Evolutionary conservation across 2,888 invertebrate genomes (phyloP).

Genomic region (Heliconius cydno): DNA sequence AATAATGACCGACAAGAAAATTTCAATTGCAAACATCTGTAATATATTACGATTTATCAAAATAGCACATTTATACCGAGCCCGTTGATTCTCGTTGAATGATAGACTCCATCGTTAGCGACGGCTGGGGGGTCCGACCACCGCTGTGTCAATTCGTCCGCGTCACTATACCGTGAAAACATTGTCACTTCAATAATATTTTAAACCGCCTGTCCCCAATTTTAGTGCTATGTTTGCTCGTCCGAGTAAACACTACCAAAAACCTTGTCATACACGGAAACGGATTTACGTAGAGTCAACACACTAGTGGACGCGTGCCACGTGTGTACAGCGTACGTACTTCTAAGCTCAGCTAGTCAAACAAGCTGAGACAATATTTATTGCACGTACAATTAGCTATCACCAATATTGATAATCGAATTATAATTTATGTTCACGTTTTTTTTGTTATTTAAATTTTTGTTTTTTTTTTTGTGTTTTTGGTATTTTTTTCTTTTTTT

Average conservation of each 20-base stretch:
- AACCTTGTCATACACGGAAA: slow-evolving; percentile 58
- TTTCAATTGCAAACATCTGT: slow-evolving; percentile 36
- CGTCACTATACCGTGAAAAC: slow-evolving; percentile 64
- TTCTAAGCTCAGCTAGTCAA: slow-evolving; percentile 18
- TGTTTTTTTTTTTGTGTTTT: no score
- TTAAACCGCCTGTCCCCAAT: slow-evolving; percentile 65
- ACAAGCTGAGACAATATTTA: slow-evolving; percentile 36
- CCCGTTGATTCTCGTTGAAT: slow-evolving; percentile 58
- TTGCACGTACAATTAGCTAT: slow-evolving; percentile 36
- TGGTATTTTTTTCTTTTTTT: neutral
- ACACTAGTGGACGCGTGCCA: slow-evolving; percentile 54
- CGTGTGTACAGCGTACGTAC: slow-evolving; percentile 17
- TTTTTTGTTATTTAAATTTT: neutral
- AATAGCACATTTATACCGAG: slow-evolving; percentile 57
- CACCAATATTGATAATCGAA: slow-evolving; percentile 27
- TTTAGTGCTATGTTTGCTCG: slow-evolving; percentile 65
- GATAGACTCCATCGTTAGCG: slow-evolving; percentile 47
- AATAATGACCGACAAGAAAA: slow-evolving; percentile 11
- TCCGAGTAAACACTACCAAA: slow-evolving; percentile 69
- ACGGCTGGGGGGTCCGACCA: slow-evolving; percentile 53
- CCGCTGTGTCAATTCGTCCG: slow-evolving; percentile 60
- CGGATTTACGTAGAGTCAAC: slow-evolving; percentile 62
- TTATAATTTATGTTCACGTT: slow-evolving; percentile 3
- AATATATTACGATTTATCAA: slow-evolving; percentile 59
- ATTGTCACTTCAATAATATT: slow-evolving; percentile 69